Base-by-base conservation (phyloP, 1,140 invertebrate genomes). In the Drosophila nigromelanica region DNA sequence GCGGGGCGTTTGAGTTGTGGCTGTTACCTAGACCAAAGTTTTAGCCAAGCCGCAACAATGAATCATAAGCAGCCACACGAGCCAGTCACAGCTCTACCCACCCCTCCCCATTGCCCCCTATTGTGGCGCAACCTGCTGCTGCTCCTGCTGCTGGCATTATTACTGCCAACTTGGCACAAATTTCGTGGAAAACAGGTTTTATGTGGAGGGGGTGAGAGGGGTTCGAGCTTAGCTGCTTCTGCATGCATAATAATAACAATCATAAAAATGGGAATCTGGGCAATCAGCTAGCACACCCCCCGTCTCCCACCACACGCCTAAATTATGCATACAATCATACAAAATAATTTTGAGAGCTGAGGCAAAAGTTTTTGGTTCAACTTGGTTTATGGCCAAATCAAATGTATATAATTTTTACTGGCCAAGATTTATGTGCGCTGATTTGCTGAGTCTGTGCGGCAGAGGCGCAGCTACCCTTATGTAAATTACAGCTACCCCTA, bases 171-270 rank as follows among this genome's bases (percentile, higher is more conserved):
- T 80, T 71, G 73, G 80, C 80, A 83, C 39, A 83, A 83, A 73
- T 45, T 68, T 48, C 39, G 21, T 11, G 51, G 43, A 5, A 5
- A 15, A 15, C 45, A 35, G 8, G 27, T 27, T 27, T 27, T 2
- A 1, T 5, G 5, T 27, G 27, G 21, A 24, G 27, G 27, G 27
- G 27, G 4, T 27, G 27, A 27, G 27, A 6, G 27, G 27, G 27
- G 5, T 27, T 27, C 27, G 5, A 5, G 5, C 27, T 27, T 7
- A 24, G 12, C 14, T 56, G n/a, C 35, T 27, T 7, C 50, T 78
- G 79, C 80, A 79, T 82, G 80, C 80, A 82, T 82, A 83, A 82
- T 83, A 79, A 82, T 79, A 76, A 78, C 79, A 78, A 79, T 82
- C 82, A 86, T 86, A 86, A 87, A 86, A 87, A 68, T 67, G 47